Evolutionary conservation across 2,888 invertebrate species (phyloP).

Genomic region (Rotaria macrura): DNA sequence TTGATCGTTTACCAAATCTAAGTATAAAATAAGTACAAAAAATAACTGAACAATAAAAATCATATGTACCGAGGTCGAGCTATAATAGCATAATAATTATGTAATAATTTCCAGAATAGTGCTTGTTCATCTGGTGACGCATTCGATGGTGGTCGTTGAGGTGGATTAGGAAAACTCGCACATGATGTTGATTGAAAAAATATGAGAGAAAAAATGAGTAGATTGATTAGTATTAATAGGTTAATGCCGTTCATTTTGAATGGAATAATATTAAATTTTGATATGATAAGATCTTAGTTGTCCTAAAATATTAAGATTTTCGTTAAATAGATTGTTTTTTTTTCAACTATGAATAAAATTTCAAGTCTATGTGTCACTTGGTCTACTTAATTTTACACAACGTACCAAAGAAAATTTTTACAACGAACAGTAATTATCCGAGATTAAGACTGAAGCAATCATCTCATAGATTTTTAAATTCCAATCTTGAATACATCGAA

Average conservation of each 20-base stretch:
- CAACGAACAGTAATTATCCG: no score
- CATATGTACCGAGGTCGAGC: background rate
- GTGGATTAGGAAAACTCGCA: background rate
- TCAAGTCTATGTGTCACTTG: no score
- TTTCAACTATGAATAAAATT: no score
- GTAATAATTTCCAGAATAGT: conserved; percentile 3
- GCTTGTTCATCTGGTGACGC: background rate
- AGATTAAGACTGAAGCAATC: no score
- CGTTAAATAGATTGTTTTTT: no score
- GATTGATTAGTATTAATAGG: background rate
- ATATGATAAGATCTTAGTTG: background rate
- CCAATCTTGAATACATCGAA: no score
- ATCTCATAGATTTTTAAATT: no score
- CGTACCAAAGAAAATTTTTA: no score
- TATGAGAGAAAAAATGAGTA: background rate
- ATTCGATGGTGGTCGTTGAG: background rate
- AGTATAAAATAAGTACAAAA: no score
- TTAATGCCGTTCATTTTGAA: background rate
- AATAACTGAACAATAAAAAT: no score
- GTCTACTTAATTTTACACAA: no score
- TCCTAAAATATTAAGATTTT: no score
- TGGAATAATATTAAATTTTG: background rate
- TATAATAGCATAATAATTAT: conserved; percentile 2
- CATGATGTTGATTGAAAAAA: background rate
- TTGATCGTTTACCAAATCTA: background rate